Conservation (phyloP, 2,797 vertebrate genomes). For the Allobates femoralis region DNA sequence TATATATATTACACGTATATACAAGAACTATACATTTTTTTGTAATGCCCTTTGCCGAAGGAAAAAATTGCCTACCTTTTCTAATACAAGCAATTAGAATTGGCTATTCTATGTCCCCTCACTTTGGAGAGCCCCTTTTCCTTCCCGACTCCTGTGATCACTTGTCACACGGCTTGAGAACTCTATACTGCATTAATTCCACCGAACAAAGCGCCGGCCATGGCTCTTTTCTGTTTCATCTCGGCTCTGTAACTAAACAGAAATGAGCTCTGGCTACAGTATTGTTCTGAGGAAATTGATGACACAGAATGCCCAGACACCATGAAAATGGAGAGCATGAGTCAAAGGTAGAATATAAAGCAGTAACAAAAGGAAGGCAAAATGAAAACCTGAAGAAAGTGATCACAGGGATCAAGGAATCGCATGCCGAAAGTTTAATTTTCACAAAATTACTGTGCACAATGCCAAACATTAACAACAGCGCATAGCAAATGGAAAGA, state of each 20-base stretch:
- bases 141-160: constrained; percentile 35
- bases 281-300: constrained; percentile 60
- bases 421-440: background rate
- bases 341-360: background rate
- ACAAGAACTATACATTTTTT: too few species aligned
- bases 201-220: constrained; percentile 45
- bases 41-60: too few species aligned
- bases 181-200: constrained; percentile 55
- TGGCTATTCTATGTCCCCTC: constrained; percentile 1
- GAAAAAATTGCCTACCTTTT: background rate
- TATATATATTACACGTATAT: too few species aligned
- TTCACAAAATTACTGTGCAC: background rate
- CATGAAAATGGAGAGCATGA: constrained; percentile 44
- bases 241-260: constrained; percentile 54
- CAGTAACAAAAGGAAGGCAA: background rate
- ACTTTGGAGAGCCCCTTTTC: constrained; percentile 5
- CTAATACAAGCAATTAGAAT: constrained; percentile 29
- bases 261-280: constrained; percentile 54
- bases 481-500: background rate
- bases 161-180: constrained; percentile 52
- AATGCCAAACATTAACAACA: background rate
- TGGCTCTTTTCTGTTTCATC: constrained; percentile 43
- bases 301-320: constrained; percentile 47
- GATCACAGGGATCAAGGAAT: background rate
- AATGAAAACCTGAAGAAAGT: background rate